Percentiles rank a stretch among this genome's conserved stretches.
These are phyloP conservation scores for Enteromius trimaculatus DNA, from an alignment of 2,797 vertebrate species.

Conservation along the genomic window DNA sequence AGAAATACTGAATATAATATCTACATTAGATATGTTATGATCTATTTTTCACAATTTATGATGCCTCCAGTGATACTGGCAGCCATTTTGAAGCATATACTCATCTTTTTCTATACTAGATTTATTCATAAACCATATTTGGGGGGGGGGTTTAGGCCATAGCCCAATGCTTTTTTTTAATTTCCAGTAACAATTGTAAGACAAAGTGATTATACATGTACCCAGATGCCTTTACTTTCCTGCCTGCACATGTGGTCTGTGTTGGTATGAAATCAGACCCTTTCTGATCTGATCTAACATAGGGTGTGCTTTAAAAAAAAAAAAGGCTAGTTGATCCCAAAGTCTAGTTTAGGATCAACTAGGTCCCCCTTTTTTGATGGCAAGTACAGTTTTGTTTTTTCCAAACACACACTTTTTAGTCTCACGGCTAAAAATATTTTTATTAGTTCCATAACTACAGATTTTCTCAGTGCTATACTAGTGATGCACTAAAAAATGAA, in stretches of 20 bases:
- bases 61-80: not conserved
- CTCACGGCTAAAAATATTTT: not conserved
- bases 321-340: not conserved
- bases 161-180: not conserved
- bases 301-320: too few species aligned
- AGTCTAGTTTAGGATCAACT: not conserved
- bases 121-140: not conserved
- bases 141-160: not conserved
- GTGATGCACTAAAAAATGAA: not conserved
- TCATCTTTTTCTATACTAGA: not conserved
- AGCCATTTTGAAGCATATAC: constrained; percentile 37
- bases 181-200: not conserved
- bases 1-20: not conserved
- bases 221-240: not conserved
- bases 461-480: not conserved
- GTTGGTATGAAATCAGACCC: not conserved
- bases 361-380: not conserved
- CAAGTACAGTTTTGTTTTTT: not conserved
- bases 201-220: too few species aligned
- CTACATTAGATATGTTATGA: not conserved
- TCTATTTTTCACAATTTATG: not conserved
- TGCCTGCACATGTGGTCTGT: not conserved
- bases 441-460: not conserved
- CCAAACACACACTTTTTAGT: not conserved
- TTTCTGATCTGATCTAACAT: not conserved